Evolutionary conservation across 2,888 invertebrate genomes (phyloP), one percentile per base, ranked within the genome.

Genomic region (Lamellibrachia satsuma): DNA sequence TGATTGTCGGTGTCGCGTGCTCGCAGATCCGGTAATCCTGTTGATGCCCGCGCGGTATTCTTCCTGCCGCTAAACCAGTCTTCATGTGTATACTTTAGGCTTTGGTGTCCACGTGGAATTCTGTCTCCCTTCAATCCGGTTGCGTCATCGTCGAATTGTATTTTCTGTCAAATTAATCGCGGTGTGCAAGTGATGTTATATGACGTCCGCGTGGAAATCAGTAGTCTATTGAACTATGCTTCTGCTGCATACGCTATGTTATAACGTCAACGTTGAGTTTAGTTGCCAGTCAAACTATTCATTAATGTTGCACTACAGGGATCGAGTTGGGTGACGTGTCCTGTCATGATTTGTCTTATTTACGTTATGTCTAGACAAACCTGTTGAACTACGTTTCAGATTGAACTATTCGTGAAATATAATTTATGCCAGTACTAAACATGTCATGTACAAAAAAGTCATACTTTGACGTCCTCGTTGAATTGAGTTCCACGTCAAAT

Each of bases 141-240:
- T 75, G 22, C 75, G 22, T 75, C 22, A 75, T 75, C 22, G 75
- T 22, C 75, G n/a, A 75, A 75, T 75, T 75, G 75, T 75, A 75
- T 75, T 75, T 75, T 11, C 75, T 75, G 75, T 75, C 75, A 75
- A 75, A 75, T 75, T 75, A 75, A 75, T 75, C 75, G 75, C 75
- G 75, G n/a, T 75, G 22, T 75, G 75, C 75, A 15, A 75, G n/a
- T 75, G 75, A 75, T 75, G n/a, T 22, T 75, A 75, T 75, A 4
- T 22, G 75, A 75, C 22, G 75, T 75, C 75, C 75, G n/a, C 75
- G 22, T 75, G 75, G 75, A 75, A 75, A 75, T 75, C 75, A 75
- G 22, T 22, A 3, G 75, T 75, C 75, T 75, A 22, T 75, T 75
- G 75, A 75, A 22, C 75, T 15, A 75, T n/a, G 75, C 75, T 75